Evolutionary conservation across 2,113 vertebrate genomes (phyloP).

Genomic region (Daboia siamensis): DNA sequence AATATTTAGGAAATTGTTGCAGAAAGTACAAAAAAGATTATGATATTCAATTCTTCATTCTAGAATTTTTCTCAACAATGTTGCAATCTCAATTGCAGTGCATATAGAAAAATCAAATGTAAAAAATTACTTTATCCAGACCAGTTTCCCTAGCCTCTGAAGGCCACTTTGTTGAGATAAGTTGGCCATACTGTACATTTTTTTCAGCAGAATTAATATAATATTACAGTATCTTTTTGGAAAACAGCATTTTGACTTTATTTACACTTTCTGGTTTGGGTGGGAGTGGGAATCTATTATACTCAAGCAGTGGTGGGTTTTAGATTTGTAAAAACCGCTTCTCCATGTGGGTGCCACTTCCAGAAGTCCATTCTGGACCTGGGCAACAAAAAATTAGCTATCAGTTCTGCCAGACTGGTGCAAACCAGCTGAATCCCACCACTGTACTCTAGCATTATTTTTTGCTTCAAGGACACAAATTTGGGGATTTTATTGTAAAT

Average conservation of each 20-base stretch:
- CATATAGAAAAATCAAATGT: neutral
- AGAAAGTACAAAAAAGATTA: neutral
- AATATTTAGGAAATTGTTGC: neutral
- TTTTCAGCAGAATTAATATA: conserved; percentile 14
- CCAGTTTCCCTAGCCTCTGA: neutral
- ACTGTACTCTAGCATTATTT: neutral
- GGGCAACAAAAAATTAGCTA: too few relatives aligned
- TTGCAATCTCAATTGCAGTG: neutral
- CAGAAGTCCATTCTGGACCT: too few relatives aligned
- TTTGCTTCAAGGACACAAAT: neutral
- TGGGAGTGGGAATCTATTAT: neutral
- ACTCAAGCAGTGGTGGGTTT: neutral
- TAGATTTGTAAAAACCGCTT: too few relatives aligned
- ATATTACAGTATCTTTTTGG: neutral
- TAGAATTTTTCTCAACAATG: neutral
- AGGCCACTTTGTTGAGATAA: neutral
- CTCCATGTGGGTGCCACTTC: too few relatives aligned
- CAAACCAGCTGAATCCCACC: too few relatives aligned
- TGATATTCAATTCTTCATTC: neutral
- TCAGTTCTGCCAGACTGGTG: too few relatives aligned
- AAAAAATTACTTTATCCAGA: conserved; percentile 5
- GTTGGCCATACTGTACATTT: conserved; percentile 25
- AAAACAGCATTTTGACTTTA: neutral
- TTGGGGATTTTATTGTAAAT: conserved; percentile 22
- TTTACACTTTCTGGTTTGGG: neutral